These are phyloP conservation scores for Coenobita brevimanus DNA, from an alignment of 1,140 invertebrate species.

Conservation along the genomic window DNA sequence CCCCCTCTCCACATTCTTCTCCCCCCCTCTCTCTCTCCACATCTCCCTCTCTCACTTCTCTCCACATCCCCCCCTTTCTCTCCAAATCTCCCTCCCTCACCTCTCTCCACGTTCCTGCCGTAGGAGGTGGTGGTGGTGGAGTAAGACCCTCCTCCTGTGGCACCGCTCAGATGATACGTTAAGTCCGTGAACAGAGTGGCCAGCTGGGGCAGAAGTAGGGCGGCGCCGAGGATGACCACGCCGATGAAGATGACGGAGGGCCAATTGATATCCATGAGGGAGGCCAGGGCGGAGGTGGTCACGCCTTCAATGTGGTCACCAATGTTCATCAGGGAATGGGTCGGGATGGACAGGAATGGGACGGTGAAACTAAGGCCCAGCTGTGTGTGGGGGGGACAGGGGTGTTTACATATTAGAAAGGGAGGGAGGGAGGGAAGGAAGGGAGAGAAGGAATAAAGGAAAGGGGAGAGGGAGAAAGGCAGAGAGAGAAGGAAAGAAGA, in stretches of 20 bases:
- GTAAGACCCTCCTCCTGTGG: not conserved
- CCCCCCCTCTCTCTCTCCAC: not conserved
- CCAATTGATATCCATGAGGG: slow-evolving; percentile 60
- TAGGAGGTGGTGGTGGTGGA: slow-evolving; percentile 8
- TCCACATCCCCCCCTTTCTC: not conserved
- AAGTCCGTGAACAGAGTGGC: not conserved
- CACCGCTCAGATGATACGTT: not conserved
- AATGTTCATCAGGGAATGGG: slow-evolving; percentile 39
- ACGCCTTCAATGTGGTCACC: slow-evolving; percentile 14
- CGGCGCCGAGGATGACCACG: slow-evolving; percentile 7
- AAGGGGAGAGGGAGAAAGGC: not conserved
- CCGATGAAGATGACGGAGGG: slow-evolving; percentile 40
- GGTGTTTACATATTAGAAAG: too few relatives aligned
- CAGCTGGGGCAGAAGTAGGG: slow-evolving; percentile 53
- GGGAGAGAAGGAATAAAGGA: too few relatives aligned
- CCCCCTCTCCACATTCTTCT: not conserved
- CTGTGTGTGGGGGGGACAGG: slow-evolving; percentile 7
- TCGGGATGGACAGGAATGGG: slow-evolving; percentile 66
- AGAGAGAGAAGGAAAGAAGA: not conserved
- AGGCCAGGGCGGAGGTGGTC: slow-evolving; percentile 37
- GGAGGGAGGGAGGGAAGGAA: not conserved
- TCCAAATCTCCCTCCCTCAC: not conserved
- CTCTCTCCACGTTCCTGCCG: slow-evolving; percentile 14
- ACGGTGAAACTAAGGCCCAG: slow-evolving; percentile 66
- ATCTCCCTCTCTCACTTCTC: not conserved